These are phyloP conservation scores for Cynopterus brachyotis DNA, from an alignment of 2,113 vertebrate genomes.

Conservation along the genomic window DNA sequence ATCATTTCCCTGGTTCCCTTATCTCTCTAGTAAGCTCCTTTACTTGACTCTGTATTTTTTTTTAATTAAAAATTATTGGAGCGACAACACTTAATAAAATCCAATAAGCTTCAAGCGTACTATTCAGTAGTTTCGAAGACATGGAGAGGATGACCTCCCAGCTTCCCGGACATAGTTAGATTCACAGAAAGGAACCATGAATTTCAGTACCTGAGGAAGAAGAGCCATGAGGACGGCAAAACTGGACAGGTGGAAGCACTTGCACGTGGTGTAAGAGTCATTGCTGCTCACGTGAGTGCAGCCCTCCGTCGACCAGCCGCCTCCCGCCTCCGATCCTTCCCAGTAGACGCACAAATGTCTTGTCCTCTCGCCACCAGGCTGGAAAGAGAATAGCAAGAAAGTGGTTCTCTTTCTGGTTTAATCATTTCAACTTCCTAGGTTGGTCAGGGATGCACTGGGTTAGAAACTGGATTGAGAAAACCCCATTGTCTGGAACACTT, in stretches of 20 bases:
- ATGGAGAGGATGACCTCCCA: neutral
- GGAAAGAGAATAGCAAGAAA: neutral
- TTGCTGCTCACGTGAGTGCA: slow-evolving; percentile 69
- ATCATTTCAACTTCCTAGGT: neutral
- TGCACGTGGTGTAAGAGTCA: slow-evolving; percentile 80
- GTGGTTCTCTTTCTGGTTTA: neutral
- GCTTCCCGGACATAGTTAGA: neutral
- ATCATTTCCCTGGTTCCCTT: neutral
- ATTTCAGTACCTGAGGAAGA: slow-evolving; percentile 54
- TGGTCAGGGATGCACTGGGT: neutral
- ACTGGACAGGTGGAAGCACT: slow-evolving; percentile 87
- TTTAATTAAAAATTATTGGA: no score
- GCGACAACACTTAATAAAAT: no score
- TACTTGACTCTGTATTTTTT: neutral
- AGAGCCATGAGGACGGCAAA: slow-evolving; percentile 87
- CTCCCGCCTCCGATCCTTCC: slow-evolving; percentile 58
- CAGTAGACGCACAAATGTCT: slow-evolving; percentile 81
- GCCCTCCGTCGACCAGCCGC: slow-evolving; percentile 79
- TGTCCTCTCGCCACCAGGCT: neutral
- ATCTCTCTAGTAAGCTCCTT: neutral
- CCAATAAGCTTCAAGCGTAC: no score
- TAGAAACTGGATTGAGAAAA: neutral
- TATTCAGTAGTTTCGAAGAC: neutral
- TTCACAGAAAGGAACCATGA: neutral
- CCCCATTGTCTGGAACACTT: neutral